A percentile compares a stretch with the other conserved stretches of the same genome.
Evolutionary conservation across 1,140 invertebrate species (phyloP).

Genomic region (Ptiloglossa arizonensis): DNA sequence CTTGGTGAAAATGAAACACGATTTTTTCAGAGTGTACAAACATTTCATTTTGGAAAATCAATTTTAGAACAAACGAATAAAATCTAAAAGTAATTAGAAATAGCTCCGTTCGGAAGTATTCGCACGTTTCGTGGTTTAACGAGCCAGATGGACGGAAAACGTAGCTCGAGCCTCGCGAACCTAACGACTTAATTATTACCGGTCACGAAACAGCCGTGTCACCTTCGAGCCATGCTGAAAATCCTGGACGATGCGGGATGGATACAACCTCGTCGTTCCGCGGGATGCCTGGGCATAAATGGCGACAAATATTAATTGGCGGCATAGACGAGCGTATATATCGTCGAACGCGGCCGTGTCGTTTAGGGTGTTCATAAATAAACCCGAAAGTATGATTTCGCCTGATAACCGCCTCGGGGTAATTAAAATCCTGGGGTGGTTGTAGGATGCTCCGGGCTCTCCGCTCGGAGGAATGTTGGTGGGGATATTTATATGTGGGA

Average conservation of each 20-base stretch:
- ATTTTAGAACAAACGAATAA: too few species aligned
- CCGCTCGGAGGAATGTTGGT: constrained; percentile 32
- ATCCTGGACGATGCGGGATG: not conserved
- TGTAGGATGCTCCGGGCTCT: not conserved
- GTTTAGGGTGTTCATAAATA: constrained; percentile 76
- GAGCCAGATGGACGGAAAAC: not conserved
- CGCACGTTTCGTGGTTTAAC: not conserved
- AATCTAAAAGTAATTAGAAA: too few species aligned
- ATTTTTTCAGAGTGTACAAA: too few species aligned
- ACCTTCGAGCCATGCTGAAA: not conserved
- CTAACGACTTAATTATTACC: constrained; percentile 14
- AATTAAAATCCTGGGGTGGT: constrained; percentile 61
- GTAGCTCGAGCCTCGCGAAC: not conserved
- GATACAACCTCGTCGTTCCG: not conserved
- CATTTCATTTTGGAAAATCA: too few species aligned
- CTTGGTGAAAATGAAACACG: too few species aligned
- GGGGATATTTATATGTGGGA: constrained; percentile 56
- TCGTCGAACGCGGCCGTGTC: constrained; percentile 52
- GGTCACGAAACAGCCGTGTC: not conserved
- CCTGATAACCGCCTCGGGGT: constrained; percentile 69
- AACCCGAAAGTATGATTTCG: constrained; percentile 74
- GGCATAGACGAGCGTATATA: constrained; percentile 62
- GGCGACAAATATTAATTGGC: constrained; percentile 80
- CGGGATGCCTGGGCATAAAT: constrained; percentile 57
- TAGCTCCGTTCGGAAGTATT: not conserved